These are phyloP conservation scores for Corticium candelabrum DNA, from an alignment of 37 sponge, comb jelly and placozoan species.

Conservation along the genomic window DNA sequence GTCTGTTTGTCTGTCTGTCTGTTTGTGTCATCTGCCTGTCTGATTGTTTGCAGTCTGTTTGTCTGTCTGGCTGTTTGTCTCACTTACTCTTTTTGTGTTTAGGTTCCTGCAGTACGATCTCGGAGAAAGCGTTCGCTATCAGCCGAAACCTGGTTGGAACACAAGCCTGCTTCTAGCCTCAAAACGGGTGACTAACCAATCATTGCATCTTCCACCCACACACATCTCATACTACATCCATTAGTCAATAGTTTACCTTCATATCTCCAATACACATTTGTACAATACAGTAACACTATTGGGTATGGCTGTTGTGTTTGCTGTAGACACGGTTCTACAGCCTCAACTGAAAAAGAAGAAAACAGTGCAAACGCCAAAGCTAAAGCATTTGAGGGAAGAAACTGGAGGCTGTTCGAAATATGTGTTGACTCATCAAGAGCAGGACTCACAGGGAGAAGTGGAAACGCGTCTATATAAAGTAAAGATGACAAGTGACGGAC, in stretches of 20 bases:
- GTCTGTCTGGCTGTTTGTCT: background rate
- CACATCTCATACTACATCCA: too few relatives aligned
- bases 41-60: too few relatives aligned
- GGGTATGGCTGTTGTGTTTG: too few relatives aligned
- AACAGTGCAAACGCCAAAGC: slow-evolving; percentile 70
- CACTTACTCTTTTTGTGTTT: background rate
- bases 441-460: slow-evolving; percentile 63
- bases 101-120: background rate
- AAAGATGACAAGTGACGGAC: too few relatives aligned
- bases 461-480: slow-evolving; percentile 56
- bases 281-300: too few relatives aligned
- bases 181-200: slow-evolving; percentile 22
- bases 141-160: slow-evolving; percentile 53
- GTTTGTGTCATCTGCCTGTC: too few relatives aligned
- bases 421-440: slow-evolving; percentile 62
- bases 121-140: slow-evolving; percentile 62
- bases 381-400: slow-evolving; percentile 46
- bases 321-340: slow-evolving; percentile 60
- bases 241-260: too few relatives aligned
- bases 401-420: slow-evolving; percentile 18
- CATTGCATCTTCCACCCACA: too few relatives aligned
- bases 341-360: slow-evolving; percentile 86
- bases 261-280: too few relatives aligned
- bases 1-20: background rate
- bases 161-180: slow-evolving; percentile 54